Evolutionary conservation across 2,888 invertebrate genomes (phyloP).

Genomic region (Cheiracanthium punctorium): DNA sequence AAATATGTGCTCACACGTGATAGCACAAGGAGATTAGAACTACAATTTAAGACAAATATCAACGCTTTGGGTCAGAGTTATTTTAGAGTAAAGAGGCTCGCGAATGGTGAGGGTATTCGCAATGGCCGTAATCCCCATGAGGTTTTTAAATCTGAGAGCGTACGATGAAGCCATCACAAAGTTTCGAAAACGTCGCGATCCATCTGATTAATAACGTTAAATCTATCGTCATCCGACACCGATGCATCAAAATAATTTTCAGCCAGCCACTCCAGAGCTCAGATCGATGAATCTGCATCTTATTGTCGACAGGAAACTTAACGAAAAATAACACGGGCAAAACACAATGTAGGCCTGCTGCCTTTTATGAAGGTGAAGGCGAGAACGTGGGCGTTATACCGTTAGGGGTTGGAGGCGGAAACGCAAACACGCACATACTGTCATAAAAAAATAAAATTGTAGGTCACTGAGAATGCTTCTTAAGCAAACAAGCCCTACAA

Average conservation of each 20-base stretch:
- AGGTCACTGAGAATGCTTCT: slow-evolving; percentile 68
- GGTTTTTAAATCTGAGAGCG: too few species aligned
- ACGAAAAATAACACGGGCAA: slow-evolving; percentile 5
- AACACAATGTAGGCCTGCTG: not conserved
- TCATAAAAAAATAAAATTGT: slow-evolving; percentile 46
- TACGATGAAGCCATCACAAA: not conserved
- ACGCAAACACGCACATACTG: slow-evolving; percentile 23
- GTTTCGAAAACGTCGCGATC: not conserved
- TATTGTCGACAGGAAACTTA: not conserved
- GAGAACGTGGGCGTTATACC: slow-evolving; percentile 56
- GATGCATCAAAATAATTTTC: slow-evolving; percentile 65
- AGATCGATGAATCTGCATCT: slow-evolving; percentile 30
- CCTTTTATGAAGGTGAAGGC: not conserved
- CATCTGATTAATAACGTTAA: slow-evolving; percentile 45
- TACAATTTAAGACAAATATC: too few species aligned
- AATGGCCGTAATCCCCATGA: too few species aligned
- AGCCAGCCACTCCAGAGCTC: not conserved
- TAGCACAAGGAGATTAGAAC: too few species aligned
- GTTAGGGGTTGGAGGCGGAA: slow-evolving; percentile 29
- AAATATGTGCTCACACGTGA: too few species aligned
- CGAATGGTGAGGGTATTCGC: too few species aligned
- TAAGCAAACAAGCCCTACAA: slow-evolving; percentile 65
- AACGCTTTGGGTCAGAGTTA: too few species aligned
- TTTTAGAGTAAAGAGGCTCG: too few species aligned
- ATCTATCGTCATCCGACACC: not conserved